Evolutionary conservation across 1,140 invertebrate genomes (phyloP), one percentile per base, ranked within the genome.

Genomic region (Drosophila setifemur): DNA sequence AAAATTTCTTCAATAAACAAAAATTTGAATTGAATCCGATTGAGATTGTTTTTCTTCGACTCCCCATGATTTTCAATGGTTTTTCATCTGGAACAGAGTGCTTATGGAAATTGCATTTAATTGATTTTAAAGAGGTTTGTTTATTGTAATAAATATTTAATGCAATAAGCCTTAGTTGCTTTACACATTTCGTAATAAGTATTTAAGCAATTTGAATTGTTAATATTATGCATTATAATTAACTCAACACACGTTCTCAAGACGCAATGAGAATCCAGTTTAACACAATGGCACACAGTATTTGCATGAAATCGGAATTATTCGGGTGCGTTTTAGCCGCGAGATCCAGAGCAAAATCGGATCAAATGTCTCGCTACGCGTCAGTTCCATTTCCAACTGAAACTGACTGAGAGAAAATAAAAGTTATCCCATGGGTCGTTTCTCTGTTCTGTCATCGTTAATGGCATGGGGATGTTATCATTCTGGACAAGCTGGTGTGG

Each of bases 251-350:
- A 48, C 57, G 49, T 44, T 25, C 57, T 12, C 28, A 7, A 28
- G 9, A 73, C 26, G 12, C 54, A 53, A 49, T 50, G 26, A 29
- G 33, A 67, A 73, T 72, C 58, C 60, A 71, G 71, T 60, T 53
- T 28, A 28, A 53, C 55, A 70, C 64, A 57, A 58, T 69, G 40
- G 40, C 76, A 81, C 77, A 82, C 72, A 45, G 37, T 25, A 82
- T 76, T 81, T 82, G 53, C 73, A 76, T 81, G 61, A 67, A 71
- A 54, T 61, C 33, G 35, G 37, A 49, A 82, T 82, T 73, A 68
- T 19, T 72, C 47, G 77, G 37, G 2, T 44, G 25, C 26, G 57
- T 23, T 31, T 18, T 12, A 49, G 8, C n/a, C 26, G 9, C 23
- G 11, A 21, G 11, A 9, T 35, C 26, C 11, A 25, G 28, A 16